Percentiles rank a stretch among this genome's conserved stretches.
These are phyloP conservation scores for Cyprinodon brontotheroides DNA, from an alignment of 2,113 vertebrate species.

Conservation along the genomic window DNA sequence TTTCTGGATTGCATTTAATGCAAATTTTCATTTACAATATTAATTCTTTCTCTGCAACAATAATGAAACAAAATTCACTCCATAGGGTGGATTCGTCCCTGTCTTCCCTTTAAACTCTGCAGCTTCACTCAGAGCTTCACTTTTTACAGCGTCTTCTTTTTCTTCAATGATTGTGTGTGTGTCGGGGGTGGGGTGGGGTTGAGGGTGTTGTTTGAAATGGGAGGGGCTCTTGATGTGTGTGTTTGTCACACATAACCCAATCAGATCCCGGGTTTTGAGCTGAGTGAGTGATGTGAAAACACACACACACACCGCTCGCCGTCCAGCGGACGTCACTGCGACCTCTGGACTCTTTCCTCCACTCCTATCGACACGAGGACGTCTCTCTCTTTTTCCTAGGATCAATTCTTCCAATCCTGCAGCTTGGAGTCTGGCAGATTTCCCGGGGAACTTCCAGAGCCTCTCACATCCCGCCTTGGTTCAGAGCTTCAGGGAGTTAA, in stretches of 20 bases:
- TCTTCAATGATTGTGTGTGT: too few relatives aligned
- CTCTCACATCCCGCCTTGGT: background rate
- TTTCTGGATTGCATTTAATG: too few relatives aligned
- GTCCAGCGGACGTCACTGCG: conserved; percentile 6
- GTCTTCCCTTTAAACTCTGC: too few relatives aligned
- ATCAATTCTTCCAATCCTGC: background rate
- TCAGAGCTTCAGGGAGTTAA: background rate
- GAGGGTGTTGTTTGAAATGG: too few relatives aligned
- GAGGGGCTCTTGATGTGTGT: too few relatives aligned
- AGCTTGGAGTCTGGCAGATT: background rate
- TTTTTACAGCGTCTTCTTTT: background rate
- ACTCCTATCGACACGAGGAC: conserved; percentile 6
- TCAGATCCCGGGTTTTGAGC: background rate
- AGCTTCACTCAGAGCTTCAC: background rate
- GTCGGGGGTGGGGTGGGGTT: too few relatives aligned
- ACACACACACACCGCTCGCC: background rate
- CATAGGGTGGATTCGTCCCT: too few relatives aligned
- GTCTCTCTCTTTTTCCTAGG: background rate
- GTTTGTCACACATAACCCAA: background rate
- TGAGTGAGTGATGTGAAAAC: background rate
- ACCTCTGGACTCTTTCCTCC: conserved; percentile 56
- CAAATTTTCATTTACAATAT: too few relatives aligned
- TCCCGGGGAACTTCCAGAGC: background rate
- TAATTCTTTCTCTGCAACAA: too few relatives aligned
- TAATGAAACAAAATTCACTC: too few relatives aligned